Base-by-base conservation (phyloP, 2,797 vertebrate species). In the Chiloscyllium punctatum region DNA sequence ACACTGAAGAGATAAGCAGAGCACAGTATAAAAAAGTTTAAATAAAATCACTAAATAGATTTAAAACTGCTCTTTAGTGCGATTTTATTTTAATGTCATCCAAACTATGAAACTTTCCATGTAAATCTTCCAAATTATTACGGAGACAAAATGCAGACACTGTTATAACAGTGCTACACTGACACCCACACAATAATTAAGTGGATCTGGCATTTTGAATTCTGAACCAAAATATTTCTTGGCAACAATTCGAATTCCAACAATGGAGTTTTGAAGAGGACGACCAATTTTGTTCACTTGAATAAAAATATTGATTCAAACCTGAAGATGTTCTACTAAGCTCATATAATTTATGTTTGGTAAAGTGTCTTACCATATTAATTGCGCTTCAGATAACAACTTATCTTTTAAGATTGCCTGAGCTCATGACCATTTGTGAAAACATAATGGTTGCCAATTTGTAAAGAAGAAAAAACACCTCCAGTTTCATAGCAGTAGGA, bases 1-100 rank as follows among this genome's bases (percentile, higher is more conserved):
- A 48, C 71, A 53, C 21, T 57, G 30, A 95, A 74, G 53, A 95
- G 94, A 95, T 95, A 95, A 95, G 90, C 15, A 66, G 48, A 8
- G 42, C 27, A 94, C 42, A 30, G 51, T 53, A 77, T 30, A 91
- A 66, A 62, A 51, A 90, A 88, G 3, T 16, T 4, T 51, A 88
- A 57, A 8, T 16, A 33, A n/a, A n/a, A 21, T 68, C 7, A 92
- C 42, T 21, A 21, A 92, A 1, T 7, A 92, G 62, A 68, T 68
- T 92, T 92, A 37, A 92, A 92, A 92, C 37, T 68, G 13, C 37
- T 27, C 4, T 92, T 92, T 92, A 25, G 11, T 16, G 7, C 37
- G 62, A 92, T 92, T 92, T 69, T 69, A 69, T 69, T 66, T 68
- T 62, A 69, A 92, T 42, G 21, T 69, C 66, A 37, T 68, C n/a